Evolutionary conservation across 2,113 vertebrate species (phyloP).

Genomic region (Myrmecophaga tridactyla): DNA sequence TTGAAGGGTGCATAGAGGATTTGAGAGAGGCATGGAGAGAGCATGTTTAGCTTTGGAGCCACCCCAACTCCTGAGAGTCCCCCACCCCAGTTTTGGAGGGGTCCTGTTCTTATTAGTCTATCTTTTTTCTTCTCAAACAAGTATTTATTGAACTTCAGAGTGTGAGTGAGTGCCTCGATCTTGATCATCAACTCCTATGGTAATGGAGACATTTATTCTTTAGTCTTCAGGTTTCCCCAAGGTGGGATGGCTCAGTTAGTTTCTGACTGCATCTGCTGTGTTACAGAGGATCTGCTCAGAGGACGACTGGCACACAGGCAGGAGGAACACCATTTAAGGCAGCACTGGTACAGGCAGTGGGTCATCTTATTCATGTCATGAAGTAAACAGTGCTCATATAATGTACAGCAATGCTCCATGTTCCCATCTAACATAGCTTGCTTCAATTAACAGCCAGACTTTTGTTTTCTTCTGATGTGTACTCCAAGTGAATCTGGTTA

Average conservation of each 20-base stretch:
- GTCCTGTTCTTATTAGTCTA: neutral
- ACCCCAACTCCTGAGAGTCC: rapidly evolving
- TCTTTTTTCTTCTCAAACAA: neutral
- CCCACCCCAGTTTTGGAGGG: neutral
- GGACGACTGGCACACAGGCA: neutral
- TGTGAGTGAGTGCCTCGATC: no score
- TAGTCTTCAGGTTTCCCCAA: neutral
- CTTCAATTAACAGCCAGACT: neutral
- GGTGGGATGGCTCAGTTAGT: neutral
- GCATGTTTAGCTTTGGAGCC: neutral
- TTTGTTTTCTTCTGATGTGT: neutral
- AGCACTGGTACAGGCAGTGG: neutral
- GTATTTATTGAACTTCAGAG: neutral
- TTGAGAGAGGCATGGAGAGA: rapidly evolving
- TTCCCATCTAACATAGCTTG: neutral
- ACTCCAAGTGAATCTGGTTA: neutral
- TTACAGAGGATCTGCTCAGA: neutral
- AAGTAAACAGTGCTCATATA: neutral
- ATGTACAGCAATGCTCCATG: no score
- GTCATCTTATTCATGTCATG: neutral
- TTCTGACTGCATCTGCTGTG: neutral
- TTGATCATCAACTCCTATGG: no score
- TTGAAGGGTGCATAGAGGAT: neutral
- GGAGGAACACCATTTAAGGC: neutral
- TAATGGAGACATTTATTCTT: neutral